Conservation (phyloP, 2,888 invertebrate species). For the Xanthorhoe designata region DNA sequence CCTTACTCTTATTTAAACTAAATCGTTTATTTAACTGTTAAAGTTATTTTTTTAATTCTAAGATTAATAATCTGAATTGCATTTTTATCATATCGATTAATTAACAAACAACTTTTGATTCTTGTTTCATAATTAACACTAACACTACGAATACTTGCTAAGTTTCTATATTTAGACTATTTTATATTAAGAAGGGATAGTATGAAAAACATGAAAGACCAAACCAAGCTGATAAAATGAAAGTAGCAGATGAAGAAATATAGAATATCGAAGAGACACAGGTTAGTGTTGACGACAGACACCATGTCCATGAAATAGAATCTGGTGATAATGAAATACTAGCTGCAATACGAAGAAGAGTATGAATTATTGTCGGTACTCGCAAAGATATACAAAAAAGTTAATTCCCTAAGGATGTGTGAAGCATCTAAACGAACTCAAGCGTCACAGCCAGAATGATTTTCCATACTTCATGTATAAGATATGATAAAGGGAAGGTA, state of each 20-base stretch:
- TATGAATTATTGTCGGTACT: slow-evolving; percentile 70
- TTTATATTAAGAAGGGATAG: slow-evolving; percentile 70
- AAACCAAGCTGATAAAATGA: slow-evolving; percentile 45
- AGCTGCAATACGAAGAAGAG: slow-evolving; percentile 43
- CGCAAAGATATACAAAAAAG: slow-evolving; percentile 55
- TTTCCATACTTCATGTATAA: slow-evolving; percentile 77
- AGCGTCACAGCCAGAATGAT: slow-evolving; percentile 84
- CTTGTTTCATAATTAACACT: slow-evolving; percentile 68
- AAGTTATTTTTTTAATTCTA: slow-evolving; percentile 70
- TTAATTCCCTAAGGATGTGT: slow-evolving; percentile 52
- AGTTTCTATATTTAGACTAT: slow-evolving; percentile 69
- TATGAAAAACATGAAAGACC: slow-evolving; percentile 53
- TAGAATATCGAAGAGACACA: slow-evolving; percentile 63
- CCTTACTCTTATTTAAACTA: slow-evolving; percentile 59
- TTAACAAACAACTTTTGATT: slow-evolving; percentile 84
- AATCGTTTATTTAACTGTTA: slow-evolving; percentile 72
- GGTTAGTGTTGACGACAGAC: slow-evolving; percentile 37
- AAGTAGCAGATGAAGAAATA: slow-evolving; percentile 40
- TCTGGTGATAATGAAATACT: slow-evolving; percentile 22
- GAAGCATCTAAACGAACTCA: slow-evolving; percentile 74
- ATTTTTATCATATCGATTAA: slow-evolving; percentile 82
- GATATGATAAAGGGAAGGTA: slow-evolving; percentile 79
- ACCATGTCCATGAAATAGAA: slow-evolving; percentile 1
- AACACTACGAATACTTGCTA: slow-evolving; percentile 73
- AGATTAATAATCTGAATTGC: slow-evolving; percentile 84